phyloP scores from a whole-genome alignment of 1,140 invertebrate genomes.

The Sitophilus oryzae region DNA sequence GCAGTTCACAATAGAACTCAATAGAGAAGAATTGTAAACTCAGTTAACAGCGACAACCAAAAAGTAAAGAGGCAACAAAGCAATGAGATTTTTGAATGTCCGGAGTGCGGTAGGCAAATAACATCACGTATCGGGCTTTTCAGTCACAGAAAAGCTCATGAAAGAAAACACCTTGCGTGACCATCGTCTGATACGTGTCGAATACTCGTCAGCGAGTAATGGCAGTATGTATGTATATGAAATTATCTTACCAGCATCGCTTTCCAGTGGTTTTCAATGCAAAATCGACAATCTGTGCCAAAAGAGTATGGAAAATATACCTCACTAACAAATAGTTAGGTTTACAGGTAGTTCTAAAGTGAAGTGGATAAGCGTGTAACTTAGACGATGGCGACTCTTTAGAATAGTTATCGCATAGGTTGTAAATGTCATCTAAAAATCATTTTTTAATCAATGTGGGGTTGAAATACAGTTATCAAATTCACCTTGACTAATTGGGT shows the following conservation, averaged over 20 bases:
- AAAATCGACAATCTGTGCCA: constrained; percentile 53
- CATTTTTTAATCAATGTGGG: constrained; percentile 8
- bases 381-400: constrained; percentile 8
- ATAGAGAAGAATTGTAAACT: no score
- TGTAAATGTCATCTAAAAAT: constrained; percentile 12
- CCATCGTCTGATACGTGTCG: no score
- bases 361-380: constrained; percentile 25
- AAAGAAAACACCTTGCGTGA: no score
- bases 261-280: constrained; percentile 49
- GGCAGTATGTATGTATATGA: no score
- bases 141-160: no score
- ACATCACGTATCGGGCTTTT: no score
- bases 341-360: constrained; percentile 23
- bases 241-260: constrained; percentile 53
- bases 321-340: constrained; percentile 39
- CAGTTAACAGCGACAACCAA: no score
- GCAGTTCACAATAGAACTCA: no score
- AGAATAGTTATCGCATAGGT: background rate
- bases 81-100: no score
- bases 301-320: constrained; percentile 53
- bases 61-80: no score
- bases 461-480: background rate
- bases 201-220: no score
- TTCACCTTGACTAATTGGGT: constrained; percentile 13
- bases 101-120: no score